phyloP scores from a whole-genome alignment of 2,113 vertebrate genomes.

The Aspidoscelis tigris region DNA sequence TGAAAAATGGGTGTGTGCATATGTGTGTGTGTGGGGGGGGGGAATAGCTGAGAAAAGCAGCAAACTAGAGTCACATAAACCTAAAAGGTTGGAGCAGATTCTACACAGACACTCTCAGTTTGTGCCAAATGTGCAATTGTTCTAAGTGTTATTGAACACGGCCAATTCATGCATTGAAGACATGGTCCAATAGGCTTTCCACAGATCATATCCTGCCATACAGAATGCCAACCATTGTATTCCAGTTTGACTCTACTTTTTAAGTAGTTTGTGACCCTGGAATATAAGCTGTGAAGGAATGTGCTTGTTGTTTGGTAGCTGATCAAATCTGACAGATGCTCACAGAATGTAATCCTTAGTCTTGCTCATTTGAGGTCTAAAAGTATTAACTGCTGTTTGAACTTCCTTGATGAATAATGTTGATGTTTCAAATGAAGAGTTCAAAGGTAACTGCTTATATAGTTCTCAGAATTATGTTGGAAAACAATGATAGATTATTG shows the following conservation, averaged over 20 bases:
- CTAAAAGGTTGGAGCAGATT: not conserved
- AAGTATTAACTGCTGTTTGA: constrained; percentile 28
- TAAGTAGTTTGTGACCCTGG: not conserved
- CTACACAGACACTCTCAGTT: not conserved
- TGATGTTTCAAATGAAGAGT: not conserved
- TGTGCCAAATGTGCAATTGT: constrained; percentile 7
- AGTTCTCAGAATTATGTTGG: not conserved
- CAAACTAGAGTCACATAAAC: not conserved
- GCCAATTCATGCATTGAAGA: constrained; percentile 2
- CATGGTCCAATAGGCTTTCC: constrained; percentile 3
- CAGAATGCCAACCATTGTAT: constrained; percentile 9
- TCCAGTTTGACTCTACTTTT: not conserved
- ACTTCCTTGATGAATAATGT: not conserved
- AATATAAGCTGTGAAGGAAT: constrained; percentile 1
- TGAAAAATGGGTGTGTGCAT: not conserved
- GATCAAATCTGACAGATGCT: constrained; percentile 12
- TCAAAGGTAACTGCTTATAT: not conserved
- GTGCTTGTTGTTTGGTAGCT: constrained; percentile 1
- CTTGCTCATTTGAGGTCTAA: not conserved
- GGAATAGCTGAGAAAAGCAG: not conserved
- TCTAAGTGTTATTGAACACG: not conserved
- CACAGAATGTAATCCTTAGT: not conserved
- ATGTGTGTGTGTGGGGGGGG: too few species aligned
- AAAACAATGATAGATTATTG: not conserved
- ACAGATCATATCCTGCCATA: not conserved